A percentile compares a stretch with the other conserved stretches of the same genome.
Evolutionary conservation across 2,888 invertebrate species (phyloP).

Genomic region (Neoaliturus tenellus): DNA sequence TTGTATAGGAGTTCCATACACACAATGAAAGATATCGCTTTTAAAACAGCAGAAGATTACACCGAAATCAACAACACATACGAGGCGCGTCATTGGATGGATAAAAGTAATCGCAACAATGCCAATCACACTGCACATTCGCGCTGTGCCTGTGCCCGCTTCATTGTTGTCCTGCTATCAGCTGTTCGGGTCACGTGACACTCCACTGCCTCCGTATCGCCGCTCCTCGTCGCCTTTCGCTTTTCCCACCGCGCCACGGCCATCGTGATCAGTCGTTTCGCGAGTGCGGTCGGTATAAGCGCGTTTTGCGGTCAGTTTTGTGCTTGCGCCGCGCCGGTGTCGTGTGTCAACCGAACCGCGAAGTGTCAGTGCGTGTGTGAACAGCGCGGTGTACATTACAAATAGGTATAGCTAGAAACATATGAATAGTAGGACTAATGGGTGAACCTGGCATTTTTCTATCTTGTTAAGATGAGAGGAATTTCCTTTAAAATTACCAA

Average conservation of each 20-base stretch:
- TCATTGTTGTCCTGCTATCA: conserved; percentile 8
- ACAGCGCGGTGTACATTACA: not conserved
- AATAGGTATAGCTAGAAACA: not conserved
- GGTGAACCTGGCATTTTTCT: not conserved
- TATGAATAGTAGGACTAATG: not conserved
- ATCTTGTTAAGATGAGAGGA: no score
- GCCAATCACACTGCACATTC: not conserved
- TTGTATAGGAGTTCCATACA: no score
- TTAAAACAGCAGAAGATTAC: no score
- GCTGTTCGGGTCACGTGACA: conserved; percentile 32
- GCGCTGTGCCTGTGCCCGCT: not conserved
- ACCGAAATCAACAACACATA: no score
- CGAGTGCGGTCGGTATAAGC: not conserved
- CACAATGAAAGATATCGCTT: no score
- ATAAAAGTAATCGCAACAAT: not conserved
- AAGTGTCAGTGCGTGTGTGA: not conserved
- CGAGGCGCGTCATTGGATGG: no score
- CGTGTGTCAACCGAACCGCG: not conserved
- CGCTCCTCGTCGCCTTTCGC: conserved; percentile 5
- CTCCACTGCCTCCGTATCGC: conserved; percentile 17
- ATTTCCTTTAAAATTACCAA: no score
- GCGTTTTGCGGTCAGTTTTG: not conserved
- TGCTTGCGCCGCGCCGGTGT: not conserved
- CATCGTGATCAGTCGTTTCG: conserved; percentile 35
- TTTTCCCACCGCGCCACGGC: not conserved